These are phyloP conservation scores for Todus mexicanus DNA, from an alignment of 2,797 vertebrate genomes.

Conservation along the genomic window DNA sequence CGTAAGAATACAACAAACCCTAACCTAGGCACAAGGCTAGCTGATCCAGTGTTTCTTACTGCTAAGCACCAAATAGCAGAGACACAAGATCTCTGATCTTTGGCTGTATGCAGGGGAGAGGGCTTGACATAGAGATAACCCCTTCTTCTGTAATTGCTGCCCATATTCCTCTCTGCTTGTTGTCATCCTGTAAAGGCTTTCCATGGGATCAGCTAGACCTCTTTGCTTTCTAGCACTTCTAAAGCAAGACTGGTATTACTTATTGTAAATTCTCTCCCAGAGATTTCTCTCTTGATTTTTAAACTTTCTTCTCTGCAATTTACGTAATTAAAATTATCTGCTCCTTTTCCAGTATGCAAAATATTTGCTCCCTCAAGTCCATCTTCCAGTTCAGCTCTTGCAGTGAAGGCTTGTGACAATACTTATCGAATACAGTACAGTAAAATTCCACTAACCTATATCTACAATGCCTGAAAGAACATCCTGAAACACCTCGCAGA, in stretches of 20 bases:
- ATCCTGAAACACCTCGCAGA: background rate
- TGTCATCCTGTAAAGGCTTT: background rate
- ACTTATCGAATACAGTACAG: background rate
- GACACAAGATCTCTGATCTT: background rate
- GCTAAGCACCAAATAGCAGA: background rate
- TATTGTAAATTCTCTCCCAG: background rate
- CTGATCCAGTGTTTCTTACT: background rate
- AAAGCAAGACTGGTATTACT: background rate
- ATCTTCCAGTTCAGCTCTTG: background rate
- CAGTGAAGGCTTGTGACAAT: background rate
- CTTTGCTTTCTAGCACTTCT: background rate
- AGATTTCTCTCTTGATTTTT: background rate
- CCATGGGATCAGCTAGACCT: background rate
- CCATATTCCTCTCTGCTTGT: background rate
- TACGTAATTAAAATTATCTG: background rate
- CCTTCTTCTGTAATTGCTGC: background rate
- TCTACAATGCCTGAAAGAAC: background rate
- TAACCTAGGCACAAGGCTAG: background rate
- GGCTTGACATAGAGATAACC: background rate
- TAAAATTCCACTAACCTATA: background rate
- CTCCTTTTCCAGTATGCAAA: background rate
- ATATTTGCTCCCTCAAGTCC: background rate
- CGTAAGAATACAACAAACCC: background rate
- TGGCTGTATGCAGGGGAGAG: background rate
- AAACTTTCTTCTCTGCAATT: background rate